Base-by-base conservation (phyloP, 2,113 vertebrate genomes). In the Grus americana region DNA sequence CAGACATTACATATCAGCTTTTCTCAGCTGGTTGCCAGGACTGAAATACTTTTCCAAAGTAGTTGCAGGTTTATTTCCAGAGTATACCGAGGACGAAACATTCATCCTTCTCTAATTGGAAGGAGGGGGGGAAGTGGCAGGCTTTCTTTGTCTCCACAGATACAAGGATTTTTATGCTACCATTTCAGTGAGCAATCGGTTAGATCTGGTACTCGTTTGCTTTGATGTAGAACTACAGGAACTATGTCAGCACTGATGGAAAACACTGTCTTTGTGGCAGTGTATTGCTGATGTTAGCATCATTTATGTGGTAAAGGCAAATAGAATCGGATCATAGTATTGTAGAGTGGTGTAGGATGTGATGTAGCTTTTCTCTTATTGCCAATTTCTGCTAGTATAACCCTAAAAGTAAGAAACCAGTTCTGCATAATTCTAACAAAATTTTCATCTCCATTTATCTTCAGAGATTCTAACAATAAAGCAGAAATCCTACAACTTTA, bases 231-330 rank as follows among this genome's bases (percentile, higher is more conserved):
- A 46, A 30, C 54, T 75, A 7, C 4, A 15, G 55, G 55, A 79
- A 54, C 18, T 55, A 16, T 18, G 34, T n/a, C 49, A 44, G 21
- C 34, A 3, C 10, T 73, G 17, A 7, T 72, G 57, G 58, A n/a
- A 59, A 63, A 61, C 5, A 0, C 34, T 34, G 8, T 26, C 10
- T 32, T 72, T 57, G n/a, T 20, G 58, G 20, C 16, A 15, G 16
- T 4, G 3, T 26, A 1, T 19, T 86, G n/a, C 71, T 6, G 2
- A 32, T 38, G 38, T 58, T 17, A 8, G 10, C 14, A 26, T 26
- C 1, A 2, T 27, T 17, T 9, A 5, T 0, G 0, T 5, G 6
- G 10, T 59, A 15, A 71, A 49, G 9, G 26, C 1, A 7, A 47
- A 19, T 26, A 23, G 42, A 66, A 74, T 19, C 0, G 1, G 75